These are phyloP conservation scores for Brachionus calyciflorus DNA, from an alignment of 1,140 invertebrate species.

Conservation along the genomic window DNA sequence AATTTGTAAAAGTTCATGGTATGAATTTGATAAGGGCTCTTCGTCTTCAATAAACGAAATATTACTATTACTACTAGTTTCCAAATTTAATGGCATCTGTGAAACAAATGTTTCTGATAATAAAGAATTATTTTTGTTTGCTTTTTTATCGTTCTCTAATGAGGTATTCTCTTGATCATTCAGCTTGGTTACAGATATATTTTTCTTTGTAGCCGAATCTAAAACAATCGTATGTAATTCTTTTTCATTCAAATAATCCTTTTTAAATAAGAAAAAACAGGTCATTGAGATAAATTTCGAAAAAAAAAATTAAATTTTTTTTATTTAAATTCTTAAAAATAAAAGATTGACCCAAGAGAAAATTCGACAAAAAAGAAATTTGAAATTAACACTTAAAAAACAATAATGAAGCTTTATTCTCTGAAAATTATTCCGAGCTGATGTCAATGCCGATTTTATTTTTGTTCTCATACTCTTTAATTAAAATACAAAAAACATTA, in stretches of 20 bases:
- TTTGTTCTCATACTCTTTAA: background rate
- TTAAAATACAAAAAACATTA: slow-evolving; percentile 1
- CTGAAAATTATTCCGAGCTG: too few relatives aligned
- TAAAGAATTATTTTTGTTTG: too few relatives aligned
- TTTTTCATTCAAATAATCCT: slow-evolving; percentile 35
- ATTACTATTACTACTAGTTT: background rate
- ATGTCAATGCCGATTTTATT: too few relatives aligned
- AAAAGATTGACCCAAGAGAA: too few relatives aligned
- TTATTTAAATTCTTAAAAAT: too few relatives aligned
- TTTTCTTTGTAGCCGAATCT: background rate
- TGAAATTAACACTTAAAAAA: background rate
- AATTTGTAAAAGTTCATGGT: background rate
- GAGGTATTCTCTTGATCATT: slow-evolving; percentile 10
- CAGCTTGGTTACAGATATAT: slow-evolving; percentile 15
- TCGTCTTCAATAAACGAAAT: slow-evolving; percentile 30
- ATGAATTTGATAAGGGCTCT: slow-evolving; percentile 22
- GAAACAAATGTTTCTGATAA: background rate
- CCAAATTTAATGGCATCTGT: slow-evolving; percentile 34
- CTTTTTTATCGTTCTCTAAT: too few relatives aligned
- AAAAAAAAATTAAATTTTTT: background rate
- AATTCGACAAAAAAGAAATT: background rate
- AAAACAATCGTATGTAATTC: slow-evolving; percentile 31
- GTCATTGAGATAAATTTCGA: slow-evolving; percentile 43
- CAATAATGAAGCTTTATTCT: too few relatives aligned
- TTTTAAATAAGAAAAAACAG: slow-evolving; percentile 2